Evolutionary conservation across 2,797 vertebrate genomes (phyloP), one percentile per base, ranked within the genome.

Genomic region (Aldrovandia affinis): DNA sequence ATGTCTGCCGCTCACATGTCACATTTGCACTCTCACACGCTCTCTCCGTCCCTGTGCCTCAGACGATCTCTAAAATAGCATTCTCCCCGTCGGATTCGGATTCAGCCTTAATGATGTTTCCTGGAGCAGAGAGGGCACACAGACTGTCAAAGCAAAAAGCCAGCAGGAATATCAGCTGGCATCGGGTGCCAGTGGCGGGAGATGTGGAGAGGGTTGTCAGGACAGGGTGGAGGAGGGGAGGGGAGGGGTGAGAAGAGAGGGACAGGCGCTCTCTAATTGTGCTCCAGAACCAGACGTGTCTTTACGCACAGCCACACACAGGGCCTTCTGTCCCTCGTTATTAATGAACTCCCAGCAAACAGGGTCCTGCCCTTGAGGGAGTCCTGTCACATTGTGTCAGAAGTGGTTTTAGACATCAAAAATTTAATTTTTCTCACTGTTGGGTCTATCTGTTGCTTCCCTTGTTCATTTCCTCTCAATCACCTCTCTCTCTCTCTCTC

Each of bases 331-430:
- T 30, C n/a, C 3, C 10, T 14, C 36, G 28, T 68, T 28, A 15
- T 28, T 36, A 33, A 68, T 65, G 33, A 65, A 33, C 63, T 12
- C 36, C 28, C 63, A 33, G 28, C 30, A 30, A 30, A 15, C 12
- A 30, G 63, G n/a, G n/a, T n/a, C n/a, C n/a, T n/a, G n/a, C n/a
- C 30, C 63, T 33, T 4, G 12, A 33, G 63, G 36, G 63, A 20
- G 63, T 30, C 28, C 36, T 12, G 36, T 30, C 15, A 14, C 30
- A 68, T 68, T 68, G 63, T 68, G 28, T 33, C 63, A 33, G 63
- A 68, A 87, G 87, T 85, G 78, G 82, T 75, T 84, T 68, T 80
- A 85, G 57, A 33, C 78, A 59, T 82, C n/a, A n/a, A n/a, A n/a
- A n/a, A n/a, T n/a, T n/a, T n/a, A n/a, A n/a, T n/a, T n/a, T n/a